Base-by-base conservation (phyloP, 2,797 vertebrate genomes). In the Melopsittacus undulatus region DNA sequence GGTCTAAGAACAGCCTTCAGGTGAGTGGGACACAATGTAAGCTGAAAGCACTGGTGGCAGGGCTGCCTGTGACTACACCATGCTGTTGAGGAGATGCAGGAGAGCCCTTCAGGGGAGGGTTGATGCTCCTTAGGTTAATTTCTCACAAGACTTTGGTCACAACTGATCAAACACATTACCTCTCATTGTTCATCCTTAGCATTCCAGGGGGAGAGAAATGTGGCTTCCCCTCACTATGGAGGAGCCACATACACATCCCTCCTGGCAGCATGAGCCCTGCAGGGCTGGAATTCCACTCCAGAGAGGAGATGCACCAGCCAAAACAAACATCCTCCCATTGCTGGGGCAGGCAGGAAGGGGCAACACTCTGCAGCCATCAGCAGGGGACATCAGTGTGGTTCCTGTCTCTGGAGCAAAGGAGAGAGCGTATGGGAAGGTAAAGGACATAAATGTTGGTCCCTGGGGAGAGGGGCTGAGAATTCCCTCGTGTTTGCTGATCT, bases 311-410 rank as follows among this genome's bases (percentile, higher is more conserved):
- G 27, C 38, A 29, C 46, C 81, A 79, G 24, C 8, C 3, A 7
- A 89, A 52, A 7, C 61, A 49, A 70, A 69, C 27, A 16, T 8
- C 9, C 13, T 38, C 51, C 21, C 43, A 5, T 7, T 2, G 1
- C 46, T 5, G 11, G 75, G 69, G 29, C 62, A 45, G 62, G 68
- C 40, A 67, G 62, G 1, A 2, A 57, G 26, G 17, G 29, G 43
- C 11, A 45, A 10, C 0, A 2, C 0, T 0, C 13, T 54, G 45
- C 72, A 26, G 38, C 19, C 4, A 0, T 5, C 24, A 57, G 45
- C 20, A 43, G 49, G 59, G 38, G 9, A 15, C 42, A 13, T 22
- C 4, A 1, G 0, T 12, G n/a, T 15, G 3, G 8, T 32, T 77
- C 34, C 66, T 59, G 2, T 64, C 83, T 38, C 69, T 36, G 73